Percentiles rank a stretch among this genome's conserved stretches.
These are phyloP conservation scores for Rhinophrynus dorsalis DNA, from an alignment of 2,797 vertebrate genomes.

Conservation along the genomic window DNA sequence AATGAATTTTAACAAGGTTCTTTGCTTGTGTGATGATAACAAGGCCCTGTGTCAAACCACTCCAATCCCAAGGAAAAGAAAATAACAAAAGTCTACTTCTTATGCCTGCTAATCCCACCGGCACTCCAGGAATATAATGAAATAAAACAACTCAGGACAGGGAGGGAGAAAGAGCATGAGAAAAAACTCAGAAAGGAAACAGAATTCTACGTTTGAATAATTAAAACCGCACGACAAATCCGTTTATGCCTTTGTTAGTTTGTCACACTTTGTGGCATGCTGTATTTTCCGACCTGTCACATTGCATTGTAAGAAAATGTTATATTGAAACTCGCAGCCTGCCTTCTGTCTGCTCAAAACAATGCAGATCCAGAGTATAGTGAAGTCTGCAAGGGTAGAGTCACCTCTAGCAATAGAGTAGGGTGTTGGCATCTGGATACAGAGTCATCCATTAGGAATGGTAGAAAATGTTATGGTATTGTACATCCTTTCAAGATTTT, in stretches of 20 bases:
- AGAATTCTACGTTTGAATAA: slow-evolving; percentile 16
- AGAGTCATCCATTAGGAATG: too few species aligned
- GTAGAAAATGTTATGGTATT: too few species aligned
- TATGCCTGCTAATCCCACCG: slow-evolving; percentile 27
- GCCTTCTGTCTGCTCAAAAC: neutral
- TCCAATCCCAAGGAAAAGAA: slow-evolving; percentile 24
- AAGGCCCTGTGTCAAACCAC: slow-evolving; percentile 34
- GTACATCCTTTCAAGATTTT: too few species aligned
- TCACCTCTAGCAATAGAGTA: too few species aligned
- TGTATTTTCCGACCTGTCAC: neutral
- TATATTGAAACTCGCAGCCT: neutral
- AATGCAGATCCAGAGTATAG: neutral
- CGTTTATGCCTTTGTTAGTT: slow-evolving; percentile 8
- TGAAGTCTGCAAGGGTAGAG: neutral
- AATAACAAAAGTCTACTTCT: slow-evolving; percentile 26
- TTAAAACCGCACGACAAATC: slow-evolving; percentile 22
- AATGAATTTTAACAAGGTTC: slow-evolving; percentile 45
- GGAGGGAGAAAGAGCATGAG: neutral
- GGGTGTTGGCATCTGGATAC: too few species aligned
- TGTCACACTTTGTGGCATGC: neutral
- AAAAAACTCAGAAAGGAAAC: neutral
- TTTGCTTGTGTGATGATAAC: slow-evolving; percentile 36
- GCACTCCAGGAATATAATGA: slow-evolving; percentile 26
- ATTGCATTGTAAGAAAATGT: neutral
- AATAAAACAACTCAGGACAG: slow-evolving; percentile 1